Base-by-base conservation (phyloP, 2,888 invertebrate species). In the Callimorpha dominula region DNA sequence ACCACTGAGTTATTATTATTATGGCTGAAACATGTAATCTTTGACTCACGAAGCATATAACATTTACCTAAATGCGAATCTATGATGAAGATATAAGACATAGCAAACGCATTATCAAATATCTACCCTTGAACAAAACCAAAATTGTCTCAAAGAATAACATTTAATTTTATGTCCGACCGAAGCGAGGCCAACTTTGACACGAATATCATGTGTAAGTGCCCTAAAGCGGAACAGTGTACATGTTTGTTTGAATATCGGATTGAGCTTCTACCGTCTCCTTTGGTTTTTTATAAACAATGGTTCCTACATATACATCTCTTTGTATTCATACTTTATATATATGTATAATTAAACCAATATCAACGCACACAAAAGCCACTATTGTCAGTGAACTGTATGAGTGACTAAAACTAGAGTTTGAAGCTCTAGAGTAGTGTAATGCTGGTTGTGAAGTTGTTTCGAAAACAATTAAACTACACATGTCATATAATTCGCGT, bases 191-290 rank as follows among this genome's bases (percentile, higher is more conserved):
- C 68, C 70, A 81, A 81, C 75, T 83, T 78, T 77, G 65, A 71
- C 68, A 72, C 72, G 72, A 77, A 83, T 82, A 84, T 84, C 83
- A 82, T 87, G 81, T 84, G 82, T 79, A 78, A 80, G 82, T 83
- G 82, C 82, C 80, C 84, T 88, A 85, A 85, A 85, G 80, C 83
- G 84, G 83, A 82, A 83, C 82, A 76, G 74, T 79, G 83, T 88
- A 88, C 88, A 87, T 86, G 88, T 90, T 89, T 92, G 91, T 92
- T 92, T 91, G 90, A 86, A 89, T 87, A 90, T 88, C 81, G 89
- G 89, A 92, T 92, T 88, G 92, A 90, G 90, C 87, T 88, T 85
- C 88, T 88, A 90, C 89, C 89, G 77, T 86, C 85, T 84, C 86
- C 87, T 85, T 82, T 84, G 85, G 82, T 81, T 86, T 82, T 86